Conservation (phyloP, 2,888 invertebrate genomes). For the Rhagophthalmus giganteus region DNA sequence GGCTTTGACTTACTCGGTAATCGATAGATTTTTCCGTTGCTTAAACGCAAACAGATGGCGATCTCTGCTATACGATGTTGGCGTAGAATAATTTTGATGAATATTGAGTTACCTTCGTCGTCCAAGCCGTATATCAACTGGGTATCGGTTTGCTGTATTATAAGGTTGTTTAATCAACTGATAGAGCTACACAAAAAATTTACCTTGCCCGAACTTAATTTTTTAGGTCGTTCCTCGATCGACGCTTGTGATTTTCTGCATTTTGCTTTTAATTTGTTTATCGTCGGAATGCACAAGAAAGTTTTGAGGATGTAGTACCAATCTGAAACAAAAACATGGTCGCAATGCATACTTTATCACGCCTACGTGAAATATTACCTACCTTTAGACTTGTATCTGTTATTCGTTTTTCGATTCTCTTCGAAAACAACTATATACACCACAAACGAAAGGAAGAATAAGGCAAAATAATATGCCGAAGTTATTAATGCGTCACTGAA, state of each 20-base stretch:
- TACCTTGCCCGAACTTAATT: slow-evolving; percentile 46
- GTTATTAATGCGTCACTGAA: slow-evolving; percentile 9
- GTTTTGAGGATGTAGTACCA: slow-evolving; percentile 46
- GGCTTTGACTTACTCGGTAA: slow-evolving; percentile 53
- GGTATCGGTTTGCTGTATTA: slow-evolving; percentile 53
- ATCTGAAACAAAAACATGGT: slow-evolving; percentile 43
- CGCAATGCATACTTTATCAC: slow-evolving; percentile 1
- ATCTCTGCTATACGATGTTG: slow-evolving; percentile 61
- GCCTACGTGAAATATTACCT: slow-evolving; percentile 20
- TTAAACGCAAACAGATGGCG: slow-evolving; percentile 57
- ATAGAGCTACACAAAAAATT: slow-evolving; percentile 20
- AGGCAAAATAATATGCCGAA: slow-evolving; percentile 38
- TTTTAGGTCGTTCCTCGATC: slow-evolving; percentile 37
- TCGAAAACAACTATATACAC: slow-evolving; percentile 41
- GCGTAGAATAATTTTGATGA: slow-evolving; percentile 60
- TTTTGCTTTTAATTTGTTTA: slow-evolving; percentile 40
- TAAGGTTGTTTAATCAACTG: slow-evolving; percentile 31
- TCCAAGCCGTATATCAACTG: slow-evolving; percentile 60
- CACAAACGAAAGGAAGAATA: slow-evolving; percentile 43
- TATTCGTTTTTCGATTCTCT: slow-evolving; percentile 29
- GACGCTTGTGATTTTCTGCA: slow-evolving; percentile 27
- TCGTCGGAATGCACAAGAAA: slow-evolving; percentile 40
- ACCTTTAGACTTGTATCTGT: slow-evolving; percentile 39
- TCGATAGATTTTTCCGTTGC: slow-evolving; percentile 55
- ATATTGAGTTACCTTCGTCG: slow-evolving; percentile 61